Percentiles rank a stretch among this genome's conserved stretches.
phyloP scores from a whole-genome alignment of 2,888 invertebrate genomes.

The Amphipyra tragopoginis region DNA sequence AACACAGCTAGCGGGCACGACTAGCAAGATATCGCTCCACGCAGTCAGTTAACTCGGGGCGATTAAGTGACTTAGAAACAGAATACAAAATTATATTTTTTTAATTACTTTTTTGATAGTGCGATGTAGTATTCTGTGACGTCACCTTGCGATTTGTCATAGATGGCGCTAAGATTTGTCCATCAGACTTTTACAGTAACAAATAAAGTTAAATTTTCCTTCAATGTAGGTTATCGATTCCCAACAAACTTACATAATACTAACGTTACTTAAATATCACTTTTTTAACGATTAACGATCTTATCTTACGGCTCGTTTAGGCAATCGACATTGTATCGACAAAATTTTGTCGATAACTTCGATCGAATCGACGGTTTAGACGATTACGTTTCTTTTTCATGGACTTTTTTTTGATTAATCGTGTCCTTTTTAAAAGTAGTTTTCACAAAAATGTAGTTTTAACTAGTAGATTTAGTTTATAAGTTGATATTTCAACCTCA shows the following conservation, averaged over 20 bases:
- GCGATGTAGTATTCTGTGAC: too few species aligned
- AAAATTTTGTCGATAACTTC: conserved; percentile 6
- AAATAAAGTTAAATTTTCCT: not conserved
- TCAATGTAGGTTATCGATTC: not conserved
- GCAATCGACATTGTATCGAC: conserved; percentile 21
- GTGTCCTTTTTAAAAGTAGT: not conserved
- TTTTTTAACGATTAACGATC: conserved; percentile 25
- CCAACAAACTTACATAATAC: conserved; percentile 27
- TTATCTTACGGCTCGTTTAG: conserved; percentile 1
- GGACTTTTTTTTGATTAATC: conserved; percentile 24
- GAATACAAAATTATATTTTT: too few species aligned
- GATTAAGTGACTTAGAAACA: too few species aligned
- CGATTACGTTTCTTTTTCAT: not conserved
- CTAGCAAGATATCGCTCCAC: too few species aligned
- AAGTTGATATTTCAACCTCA: not conserved
- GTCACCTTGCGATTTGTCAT: too few species aligned
- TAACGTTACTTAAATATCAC: conserved; percentile 50
- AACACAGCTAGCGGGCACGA: too few species aligned
- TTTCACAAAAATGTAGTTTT: conserved; percentile 12
- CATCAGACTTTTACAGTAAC: not conserved
- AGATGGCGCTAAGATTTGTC: not conserved
- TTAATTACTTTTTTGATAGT: too few species aligned
- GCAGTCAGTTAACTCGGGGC: too few species aligned
- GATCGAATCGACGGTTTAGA: conserved; percentile 6
- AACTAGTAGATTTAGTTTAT: conserved; percentile 33